Base-by-base conservation (phyloP, 2,888 invertebrate species). In the Hirtodrosophila trivittata region DNA sequence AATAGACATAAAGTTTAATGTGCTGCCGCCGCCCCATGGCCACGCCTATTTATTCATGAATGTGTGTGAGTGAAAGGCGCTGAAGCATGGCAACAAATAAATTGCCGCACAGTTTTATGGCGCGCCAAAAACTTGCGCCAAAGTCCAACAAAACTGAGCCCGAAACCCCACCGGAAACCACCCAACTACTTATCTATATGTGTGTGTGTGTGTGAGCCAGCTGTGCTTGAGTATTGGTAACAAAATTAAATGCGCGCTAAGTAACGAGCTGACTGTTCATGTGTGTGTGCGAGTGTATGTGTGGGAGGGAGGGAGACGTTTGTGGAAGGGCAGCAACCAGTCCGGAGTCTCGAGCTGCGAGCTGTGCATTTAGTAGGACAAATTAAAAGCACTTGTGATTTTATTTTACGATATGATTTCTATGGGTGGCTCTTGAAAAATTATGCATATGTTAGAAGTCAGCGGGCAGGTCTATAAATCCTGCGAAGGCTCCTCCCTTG, bases 311-410 rank as follows among this genome's bases (percentile, higher is more conserved):
- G 8, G 14, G 16, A 10, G 13, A n/a, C 16, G 14, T 7, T 5
- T 16, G 18, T 16, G 2, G 38, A 38, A 4, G 3, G 1, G 7
- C 39, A 33, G 41, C 41, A 42, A n/a, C n/a, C n/a, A 60, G 50
- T 46, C 28, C 7, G 38, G 9, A 21, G 37, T 30, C 18, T 21
- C 18, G 5, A 21, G 33, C 13, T 38, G 50, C 13, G 63, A 57
- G 64, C 64, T 64, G 52, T 65, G 63, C 78, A 73, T 66, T 77
- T 77, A 64, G 64, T 67, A 66, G 59, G 77, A 86, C 86, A 80
- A 80, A 80, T 80, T 80, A 80, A 80, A 80, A 86, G 86, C 84
- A 86, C 80, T 80, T 81, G 84, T 77, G 77, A 67, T 86, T 84
- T 70, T 77, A 86, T 84, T 80, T 86, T 84, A 80, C 66, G 86